A percentile compares a stretch with the other conserved stretches of the same genome.
Conservation (phyloP, 2,888 invertebrate genomes). For the Thumatha senex region DNA sequence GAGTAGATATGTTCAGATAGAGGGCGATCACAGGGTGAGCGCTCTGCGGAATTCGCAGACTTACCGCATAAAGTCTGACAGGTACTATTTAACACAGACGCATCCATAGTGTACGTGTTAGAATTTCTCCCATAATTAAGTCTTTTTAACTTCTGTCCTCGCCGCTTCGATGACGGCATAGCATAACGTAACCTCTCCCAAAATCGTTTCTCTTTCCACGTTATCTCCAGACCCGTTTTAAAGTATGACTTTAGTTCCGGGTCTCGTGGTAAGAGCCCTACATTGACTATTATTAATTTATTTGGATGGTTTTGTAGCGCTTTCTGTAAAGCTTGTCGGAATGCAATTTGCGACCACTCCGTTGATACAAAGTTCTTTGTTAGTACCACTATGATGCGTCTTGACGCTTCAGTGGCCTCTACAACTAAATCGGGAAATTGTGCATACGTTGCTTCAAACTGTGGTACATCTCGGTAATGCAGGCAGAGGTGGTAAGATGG, state of each 20-base stretch:
- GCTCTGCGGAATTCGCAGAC: constrained; percentile 79
- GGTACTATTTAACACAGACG: constrained; percentile 84
- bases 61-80: constrained; percentile 84
- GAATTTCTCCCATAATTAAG: constrained; percentile 90
- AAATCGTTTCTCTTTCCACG: constrained; percentile 96
- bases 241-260: constrained; percentile 94
- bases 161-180: constrained; percentile 91
- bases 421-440: constrained; percentile 90
- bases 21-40: constrained; percentile 87
- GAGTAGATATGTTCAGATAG: constrained; percentile 95
- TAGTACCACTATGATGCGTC: constrained; percentile 93
- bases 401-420: constrained; percentile 94
- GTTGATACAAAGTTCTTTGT: constrained; percentile 95
- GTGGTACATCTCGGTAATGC: constrained; percentile 93
- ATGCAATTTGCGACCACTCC: constrained; percentile 96
- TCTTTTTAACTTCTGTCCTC: constrained; percentile 79
- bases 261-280: constrained; percentile 91
- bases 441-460: constrained; percentile 87
- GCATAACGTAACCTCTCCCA: constrained; percentile 97
- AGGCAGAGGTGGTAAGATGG: constrained; percentile 93
- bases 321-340: constrained; percentile 95
- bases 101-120: constrained; percentile 93
- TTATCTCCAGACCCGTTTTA: constrained; percentile 92
- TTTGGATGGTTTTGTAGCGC: constrained; percentile 92
- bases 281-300: constrained; percentile 93